Base-by-base conservation (phyloP, 2,888 invertebrate species). In the Pseudolycoriella hygida region DNA sequence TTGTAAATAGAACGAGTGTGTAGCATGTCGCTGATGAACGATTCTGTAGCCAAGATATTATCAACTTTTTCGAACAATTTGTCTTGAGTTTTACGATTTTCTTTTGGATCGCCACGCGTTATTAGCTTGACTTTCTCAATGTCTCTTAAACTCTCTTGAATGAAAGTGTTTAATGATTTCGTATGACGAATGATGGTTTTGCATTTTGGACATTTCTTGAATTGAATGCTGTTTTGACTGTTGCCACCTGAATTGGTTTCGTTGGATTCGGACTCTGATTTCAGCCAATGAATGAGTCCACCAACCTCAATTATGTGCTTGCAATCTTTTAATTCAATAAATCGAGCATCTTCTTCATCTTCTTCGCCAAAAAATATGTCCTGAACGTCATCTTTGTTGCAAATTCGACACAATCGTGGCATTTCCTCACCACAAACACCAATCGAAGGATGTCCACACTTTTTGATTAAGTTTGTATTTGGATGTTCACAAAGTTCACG, bases 211-310 rank as follows among this genome's bases (percentile, higher is more conserved):
- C 43, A 43, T n/a, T 2, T 43, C 15, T 43, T 43, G 15, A 43
- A 14, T 37, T 43, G 43, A 20, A 43, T 43, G 37, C 43, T 43
- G n/a, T n/a, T n/a, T n/a, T n/a, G n/a, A n/a, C n/a, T n/a, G 4
- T 6, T 37, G 37, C 15, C 37, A 12, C 37, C 15, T 6, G 37
- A 37, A 15, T 34, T 37, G 12, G 3, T 15, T n/a, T n/a, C n/a
- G 15, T 38, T 43, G 12, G 17, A 18, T 31, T 46, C 31, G 19
- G 18, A 11, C 11, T 46, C 30, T 17, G n/a, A 10, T 31, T 38
- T 38, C 31, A 42, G 14, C 42, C 43, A 43, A 15, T 15, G 2
- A 14, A 43, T 20, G 17, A 43, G 19, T 19, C 37, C 43, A 14
- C 19, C 19, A 12, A 37, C 37, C 37, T 43, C 43, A n/a, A 43